phyloP scores from a whole-genome alignment of 2,797 vertebrate genomes.

The Chrosomus eos region DNA sequence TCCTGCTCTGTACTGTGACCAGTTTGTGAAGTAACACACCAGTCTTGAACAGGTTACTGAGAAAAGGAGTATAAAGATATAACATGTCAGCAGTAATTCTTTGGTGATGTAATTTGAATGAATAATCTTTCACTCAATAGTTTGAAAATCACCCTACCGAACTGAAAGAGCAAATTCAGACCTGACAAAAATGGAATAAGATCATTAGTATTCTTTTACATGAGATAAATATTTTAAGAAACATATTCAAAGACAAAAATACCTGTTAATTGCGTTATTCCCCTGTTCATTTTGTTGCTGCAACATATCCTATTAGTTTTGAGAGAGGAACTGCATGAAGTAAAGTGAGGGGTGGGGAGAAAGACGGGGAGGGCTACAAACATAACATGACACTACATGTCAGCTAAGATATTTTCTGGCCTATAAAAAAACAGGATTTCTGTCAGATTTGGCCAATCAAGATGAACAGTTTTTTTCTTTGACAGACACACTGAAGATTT shows the following conservation, averaged over 20 bases:
- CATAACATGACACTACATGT: background rate
- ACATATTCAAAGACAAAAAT: slow-evolving; percentile 3
- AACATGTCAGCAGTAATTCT: background rate
- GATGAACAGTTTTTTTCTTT: background rate
- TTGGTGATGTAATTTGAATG: background rate
- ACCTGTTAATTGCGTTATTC: slow-evolving; percentile 46
- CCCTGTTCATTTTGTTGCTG: slow-evolving; percentile 45
- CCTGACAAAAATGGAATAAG: slow-evolving; percentile 23
- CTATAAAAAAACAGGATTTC: background rate
- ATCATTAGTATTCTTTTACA: background rate
- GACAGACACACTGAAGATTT: background rate
- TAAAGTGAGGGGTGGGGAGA: slow-evolving; percentile 17
- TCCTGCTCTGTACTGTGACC: slow-evolving; percentile 79
- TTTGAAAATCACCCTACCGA: slow-evolving; percentile 69
- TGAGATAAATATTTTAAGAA: background rate
- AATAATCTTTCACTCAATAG: background rate
- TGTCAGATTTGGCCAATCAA: background rate
- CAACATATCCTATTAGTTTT: slow-evolving; percentile 22
- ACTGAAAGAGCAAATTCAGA: slow-evolving; percentile 55
- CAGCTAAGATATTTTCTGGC: background rate
- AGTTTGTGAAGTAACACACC: slow-evolving; percentile 84
- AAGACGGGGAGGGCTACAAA: background rate
- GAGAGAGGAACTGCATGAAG: background rate
- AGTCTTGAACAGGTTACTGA: slow-evolving; percentile 75
- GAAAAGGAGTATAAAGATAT: background rate